These are phyloP conservation scores for Hemistola chrysoprasaria DNA, from an alignment of 2,888 invertebrate genomes.

Conservation along the genomic window DNA sequence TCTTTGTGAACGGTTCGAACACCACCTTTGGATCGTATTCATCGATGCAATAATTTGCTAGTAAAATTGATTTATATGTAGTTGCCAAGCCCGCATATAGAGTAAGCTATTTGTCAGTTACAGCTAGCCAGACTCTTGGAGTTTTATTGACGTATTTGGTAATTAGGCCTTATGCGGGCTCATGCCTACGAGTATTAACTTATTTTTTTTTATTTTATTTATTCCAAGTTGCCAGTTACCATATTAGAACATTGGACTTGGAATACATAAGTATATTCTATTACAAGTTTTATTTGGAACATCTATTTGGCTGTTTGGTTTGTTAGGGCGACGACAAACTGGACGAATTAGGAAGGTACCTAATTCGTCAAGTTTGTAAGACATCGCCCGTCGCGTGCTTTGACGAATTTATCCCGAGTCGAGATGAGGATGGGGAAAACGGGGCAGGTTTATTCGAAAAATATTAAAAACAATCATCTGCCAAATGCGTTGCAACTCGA, in stretches of 20 bases:
- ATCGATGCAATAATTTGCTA: conserved; percentile 3
- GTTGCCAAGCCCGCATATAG: conserved; percentile 44
- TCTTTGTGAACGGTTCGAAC: conserved; percentile 20
- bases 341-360: too few relatives aligned
- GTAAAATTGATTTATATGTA: conserved; percentile 30
- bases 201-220: too few relatives aligned
- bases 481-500: too few relatives aligned
- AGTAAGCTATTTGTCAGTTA: conserved; percentile 38
- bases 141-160: conserved; percentile 52
- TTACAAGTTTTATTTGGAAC: conserved; percentile 1
- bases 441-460: too few relatives aligned
- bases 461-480: too few relatives aligned
- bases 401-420: conserved; percentile 3
- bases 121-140: conserved; percentile 38
- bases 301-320: too few relatives aligned
- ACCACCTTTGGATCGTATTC: conserved; percentile 1
- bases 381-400: conserved; percentile 3
- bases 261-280: background rate
- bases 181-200: conserved; percentile 41
- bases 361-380: too few relatives aligned
- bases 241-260: conserved; percentile 4
- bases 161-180: conserved; percentile 51
- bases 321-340: too few relatives aligned
- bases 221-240: conserved; percentile 27
- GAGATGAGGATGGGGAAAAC: conserved; percentile 6